A percentile compares a stretch with the other conserved stretches of the same genome.
These are phyloP conservation scores for Linnaemya tessellans DNA, from an alignment of 2,888 invertebrate species.

Conservation along the genomic window DNA sequence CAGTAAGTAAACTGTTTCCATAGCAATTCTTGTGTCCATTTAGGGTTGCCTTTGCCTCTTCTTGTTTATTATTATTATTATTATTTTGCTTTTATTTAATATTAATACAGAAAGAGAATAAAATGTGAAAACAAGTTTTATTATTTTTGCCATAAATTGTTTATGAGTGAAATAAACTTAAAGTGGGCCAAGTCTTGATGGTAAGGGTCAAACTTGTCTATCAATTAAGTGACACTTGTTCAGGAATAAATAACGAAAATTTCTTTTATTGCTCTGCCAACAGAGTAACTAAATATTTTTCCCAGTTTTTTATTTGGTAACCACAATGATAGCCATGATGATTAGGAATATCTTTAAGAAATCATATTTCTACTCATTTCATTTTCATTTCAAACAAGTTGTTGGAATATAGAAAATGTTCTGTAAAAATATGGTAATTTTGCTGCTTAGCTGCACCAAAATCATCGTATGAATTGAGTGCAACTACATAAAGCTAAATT, in stretches of 20 bases:
- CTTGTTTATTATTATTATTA: conserved; percentile 2
- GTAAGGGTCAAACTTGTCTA: not conserved
- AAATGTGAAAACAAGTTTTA: conserved; percentile 13
- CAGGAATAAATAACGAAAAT: not conserved
- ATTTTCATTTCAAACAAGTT: too few relatives aligned
- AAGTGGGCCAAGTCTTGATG: not conserved
- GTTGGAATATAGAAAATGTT: too few relatives aligned
- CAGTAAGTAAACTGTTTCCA: conserved; percentile 35
- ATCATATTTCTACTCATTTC: too few relatives aligned
- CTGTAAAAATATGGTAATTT: too few relatives aligned
- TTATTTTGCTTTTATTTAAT: not conserved
- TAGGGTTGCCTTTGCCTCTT: not conserved
- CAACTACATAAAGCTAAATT: too few relatives aligned
- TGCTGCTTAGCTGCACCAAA: too few relatives aligned
- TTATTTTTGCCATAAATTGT: conserved; percentile 13
- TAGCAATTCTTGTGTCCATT: conserved; percentile 27
- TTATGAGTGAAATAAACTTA: conserved; percentile 14
- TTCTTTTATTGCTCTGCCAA: too few relatives aligned
- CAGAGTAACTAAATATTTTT: too few relatives aligned
- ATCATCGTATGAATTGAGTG: too few relatives aligned
- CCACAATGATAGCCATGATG: too few relatives aligned
- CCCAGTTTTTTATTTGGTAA: too few relatives aligned
- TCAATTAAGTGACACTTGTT: not conserved
- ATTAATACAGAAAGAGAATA: conserved; percentile 4
- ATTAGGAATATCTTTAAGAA: too few relatives aligned